Conservation (phyloP, 1,140 invertebrate genomes). For the Bradysia coprophila region DNA sequence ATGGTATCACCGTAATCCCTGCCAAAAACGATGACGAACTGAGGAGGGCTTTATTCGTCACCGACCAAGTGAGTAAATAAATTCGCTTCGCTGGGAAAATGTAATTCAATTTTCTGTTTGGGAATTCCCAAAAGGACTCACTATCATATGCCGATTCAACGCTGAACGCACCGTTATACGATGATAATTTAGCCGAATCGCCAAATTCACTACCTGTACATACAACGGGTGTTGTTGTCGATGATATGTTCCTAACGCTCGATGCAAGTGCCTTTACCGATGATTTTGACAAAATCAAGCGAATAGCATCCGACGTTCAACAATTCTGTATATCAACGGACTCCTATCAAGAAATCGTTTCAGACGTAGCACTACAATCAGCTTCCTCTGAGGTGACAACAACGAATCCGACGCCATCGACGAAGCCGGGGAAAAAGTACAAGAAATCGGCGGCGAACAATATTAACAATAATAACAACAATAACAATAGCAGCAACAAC, state of each 20-base stretch:
- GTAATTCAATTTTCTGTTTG: background rate
- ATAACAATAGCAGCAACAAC: conserved; percentile 14
- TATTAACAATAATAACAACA: conserved; percentile 8
- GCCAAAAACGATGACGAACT: conserved; percentile 26
- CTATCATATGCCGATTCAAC: conserved; percentile 20
- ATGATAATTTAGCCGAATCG: conserved; percentile 12
- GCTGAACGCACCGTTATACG: conserved; percentile 18
- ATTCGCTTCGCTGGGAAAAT: background rate
- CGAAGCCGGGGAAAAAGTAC: conserved; percentile 25
- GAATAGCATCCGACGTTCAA: conserved; percentile 52
- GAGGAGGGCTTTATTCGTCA: conserved; percentile 21
- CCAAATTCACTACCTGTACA: conserved; percentile 30
- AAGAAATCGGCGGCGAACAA: conserved; percentile 20
- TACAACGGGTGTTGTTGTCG: conserved; percentile 25
- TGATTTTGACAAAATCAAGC: conserved; percentile 53
- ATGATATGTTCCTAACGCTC: conserved; percentile 49
- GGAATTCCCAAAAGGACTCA: too few species aligned
- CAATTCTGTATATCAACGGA: conserved; percentile 41
- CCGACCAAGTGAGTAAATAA: conserved; percentile 12
- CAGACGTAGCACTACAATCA: conserved; percentile 27
- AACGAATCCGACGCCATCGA: conserved; percentile 8
- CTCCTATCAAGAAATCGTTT: conserved; percentile 22
- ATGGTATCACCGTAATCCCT: conserved; percentile 18
- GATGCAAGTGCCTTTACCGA: conserved; percentile 42
- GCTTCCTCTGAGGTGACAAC: conserved; percentile 13